Evolutionary conservation across 2,888 invertebrate genomes (phyloP), one percentile per base, ranked within the genome.

Genomic region (Cataglyphis albicans): DNA sequence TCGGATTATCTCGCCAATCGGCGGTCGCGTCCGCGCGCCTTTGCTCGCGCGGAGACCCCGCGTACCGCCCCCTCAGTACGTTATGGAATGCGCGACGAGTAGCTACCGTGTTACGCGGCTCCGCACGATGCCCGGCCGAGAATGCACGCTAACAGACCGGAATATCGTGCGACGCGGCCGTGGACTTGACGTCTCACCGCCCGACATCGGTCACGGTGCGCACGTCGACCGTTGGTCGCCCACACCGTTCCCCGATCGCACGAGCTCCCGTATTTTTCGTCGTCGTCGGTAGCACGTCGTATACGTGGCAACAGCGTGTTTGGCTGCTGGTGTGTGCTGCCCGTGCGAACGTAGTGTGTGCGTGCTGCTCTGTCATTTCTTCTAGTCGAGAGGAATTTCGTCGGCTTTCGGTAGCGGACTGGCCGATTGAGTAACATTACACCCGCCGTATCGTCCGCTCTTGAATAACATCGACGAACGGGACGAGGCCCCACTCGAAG

Each of bases 91-190:
- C 91, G 91, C 93, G 89, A 93, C 92, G 93, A 91, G 91, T 90
- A 92, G 94, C 94, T 94, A 94, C 94, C 92, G 94, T 94, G 92
- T 94, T 94, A 94, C 94, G 94, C 94, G 92, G 93, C 93, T 94
- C 93, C 91, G 91, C 91, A 90, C 91, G 91, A 93, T 93, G 93
- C 93, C 90, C 89, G 88, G 88, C 85, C 87, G 75, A 90, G 91
- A 92, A 91, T 90, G 86, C 88, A 84, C 81, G 84, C 87, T 83
- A 87, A 87, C 89, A 84, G 68, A 86, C 86, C 87, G 86, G 83
- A 87, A 89, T 86, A 83, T 81, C 86, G 83, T 86, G 83, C 89
- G 86, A 84, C 88, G 84, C 84, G 85, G 81, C 48, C 86, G 87
- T 86, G 90, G 86, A 44, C 80, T 83, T 81, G 85, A 89, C 76